A percentile compares a stretch with the other conserved stretches of the same genome.
Conservation (phyloP, 2,113 vertebrate genomes). For the Python bivittatus region DNA sequence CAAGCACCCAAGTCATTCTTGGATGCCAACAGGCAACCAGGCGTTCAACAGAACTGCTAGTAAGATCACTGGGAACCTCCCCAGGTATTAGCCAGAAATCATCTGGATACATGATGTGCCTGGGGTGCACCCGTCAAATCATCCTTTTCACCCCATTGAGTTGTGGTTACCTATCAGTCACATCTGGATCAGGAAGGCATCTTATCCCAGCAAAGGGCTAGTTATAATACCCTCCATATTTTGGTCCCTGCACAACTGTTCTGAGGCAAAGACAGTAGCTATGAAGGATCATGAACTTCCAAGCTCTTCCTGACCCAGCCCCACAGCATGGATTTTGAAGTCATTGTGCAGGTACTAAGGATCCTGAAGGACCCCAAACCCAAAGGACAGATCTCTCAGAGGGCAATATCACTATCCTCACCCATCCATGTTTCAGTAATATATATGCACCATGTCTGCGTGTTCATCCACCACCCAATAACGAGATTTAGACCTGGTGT, state of each 20-base stretch:
- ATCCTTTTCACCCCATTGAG: background rate
- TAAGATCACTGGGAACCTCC: background rate
- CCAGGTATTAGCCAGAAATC: background rate
- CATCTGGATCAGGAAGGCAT: too few relatives aligned
- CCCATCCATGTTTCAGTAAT: background rate
- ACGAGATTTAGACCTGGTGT: background rate
- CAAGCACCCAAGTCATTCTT: background rate
- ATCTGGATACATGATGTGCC: background rate
- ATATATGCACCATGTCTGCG: background rate
- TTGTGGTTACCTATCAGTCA: background rate
- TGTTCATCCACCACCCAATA: background rate
- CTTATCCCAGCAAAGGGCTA: too few relatives aligned
- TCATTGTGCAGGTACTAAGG: background rate
- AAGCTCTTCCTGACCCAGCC: background rate
- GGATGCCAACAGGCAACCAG: background rate
- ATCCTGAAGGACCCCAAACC: too few relatives aligned
- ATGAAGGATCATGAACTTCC: background rate
- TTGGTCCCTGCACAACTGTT: too few relatives aligned
- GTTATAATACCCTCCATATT: too few relatives aligned
- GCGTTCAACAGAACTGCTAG: background rate
- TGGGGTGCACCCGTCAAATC: background rate
- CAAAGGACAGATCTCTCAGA: too few relatives aligned
- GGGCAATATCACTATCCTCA: background rate
- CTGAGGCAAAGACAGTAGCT: background rate
- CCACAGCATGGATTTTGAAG: background rate